Percentiles rank a stretch among this genome's conserved stretches.
phyloP scores from a whole-genome alignment of 2,797 vertebrate species.

The Acanthornis magna region DNA sequence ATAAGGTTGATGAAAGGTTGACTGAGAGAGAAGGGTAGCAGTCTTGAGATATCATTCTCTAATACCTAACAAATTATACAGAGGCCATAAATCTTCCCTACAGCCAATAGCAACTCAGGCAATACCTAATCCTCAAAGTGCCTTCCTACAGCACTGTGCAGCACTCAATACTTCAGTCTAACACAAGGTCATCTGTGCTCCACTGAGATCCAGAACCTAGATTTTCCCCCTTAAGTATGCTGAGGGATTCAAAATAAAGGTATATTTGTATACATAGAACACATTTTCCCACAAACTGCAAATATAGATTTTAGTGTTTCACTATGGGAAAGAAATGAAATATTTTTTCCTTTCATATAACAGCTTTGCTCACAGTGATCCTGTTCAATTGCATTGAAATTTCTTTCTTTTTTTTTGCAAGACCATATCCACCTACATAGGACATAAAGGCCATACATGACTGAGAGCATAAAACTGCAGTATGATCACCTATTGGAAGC shows the following conservation, averaged over 20 bases:
- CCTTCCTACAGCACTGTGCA: background rate
- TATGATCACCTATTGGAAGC: background rate
- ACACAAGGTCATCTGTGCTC: background rate
- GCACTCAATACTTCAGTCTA: background rate
- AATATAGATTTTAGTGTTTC: background rate
- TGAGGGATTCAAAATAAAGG: background rate
- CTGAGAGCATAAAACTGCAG: background rate
- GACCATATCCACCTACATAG: background rate
- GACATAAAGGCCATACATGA: background rate
- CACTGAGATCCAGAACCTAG: background rate
- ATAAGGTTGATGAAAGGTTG: background rate
- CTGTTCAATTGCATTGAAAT: background rate
- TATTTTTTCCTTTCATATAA: background rate
- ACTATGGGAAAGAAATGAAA: background rate
- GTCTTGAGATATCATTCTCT: background rate
- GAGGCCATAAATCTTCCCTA: background rate
- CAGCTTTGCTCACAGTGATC: fast-evolving
- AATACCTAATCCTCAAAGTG: background rate
- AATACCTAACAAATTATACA: background rate
- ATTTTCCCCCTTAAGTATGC: background rate
- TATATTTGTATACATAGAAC: background rate
- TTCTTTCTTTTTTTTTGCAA: fast-evolving
- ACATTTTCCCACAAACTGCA: background rate
- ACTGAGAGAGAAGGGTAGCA: background rate
- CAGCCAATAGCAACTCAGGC: background rate